Evolutionary conservation across 2,888 invertebrate species (phyloP), one percentile per base, ranked within the genome.

Genomic region (Volucella zonaria): DNA sequence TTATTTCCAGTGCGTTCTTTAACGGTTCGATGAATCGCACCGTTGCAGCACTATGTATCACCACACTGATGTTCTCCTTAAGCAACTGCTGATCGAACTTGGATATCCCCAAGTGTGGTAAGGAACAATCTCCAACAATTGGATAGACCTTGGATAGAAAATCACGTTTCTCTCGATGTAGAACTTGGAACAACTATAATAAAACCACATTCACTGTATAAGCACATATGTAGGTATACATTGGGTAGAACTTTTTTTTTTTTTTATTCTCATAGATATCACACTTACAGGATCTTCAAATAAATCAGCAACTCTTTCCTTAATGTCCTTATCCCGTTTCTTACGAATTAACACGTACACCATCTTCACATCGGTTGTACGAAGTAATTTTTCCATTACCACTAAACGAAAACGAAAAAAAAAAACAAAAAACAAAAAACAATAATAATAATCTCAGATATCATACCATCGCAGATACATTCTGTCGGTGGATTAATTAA

Each of bases 41-140:
- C 0, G 98, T 98, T 0, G 98, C 99, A 0, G 98, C 98, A 9
- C 96, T 96, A 90, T 99, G 97, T 91, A 99, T 95, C 9, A 95
- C 93, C 75, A 95, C 92, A 88, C 95, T 93, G 64, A 91, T 90
- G 66, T 90, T 88, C 15, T 90, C 87, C 40, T 87, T 81, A 18
- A 92, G 85, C 52, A 89, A 61, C 61, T 87, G 82, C 1, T 90
- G 89, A 86, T 93, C 92, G 45, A 88, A 86, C 14, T 87, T 76
- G 43, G 90, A 90, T n/a, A 93, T 89, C 10, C 92, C 93, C 56
- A 93, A 87, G 40, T 89, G 89, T 1, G 89, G 88, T 23, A 89
- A 75, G 47, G 87, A 82, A 78, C 92, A 92, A 79, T 93, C 93
- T 9, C 93, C 93, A 42, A 80, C 83, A 38, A 93, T 90, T 40